Evolutionary conservation across 1,140 invertebrate species (phyloP).

Genomic region (Sycophila sp.): DNA sequence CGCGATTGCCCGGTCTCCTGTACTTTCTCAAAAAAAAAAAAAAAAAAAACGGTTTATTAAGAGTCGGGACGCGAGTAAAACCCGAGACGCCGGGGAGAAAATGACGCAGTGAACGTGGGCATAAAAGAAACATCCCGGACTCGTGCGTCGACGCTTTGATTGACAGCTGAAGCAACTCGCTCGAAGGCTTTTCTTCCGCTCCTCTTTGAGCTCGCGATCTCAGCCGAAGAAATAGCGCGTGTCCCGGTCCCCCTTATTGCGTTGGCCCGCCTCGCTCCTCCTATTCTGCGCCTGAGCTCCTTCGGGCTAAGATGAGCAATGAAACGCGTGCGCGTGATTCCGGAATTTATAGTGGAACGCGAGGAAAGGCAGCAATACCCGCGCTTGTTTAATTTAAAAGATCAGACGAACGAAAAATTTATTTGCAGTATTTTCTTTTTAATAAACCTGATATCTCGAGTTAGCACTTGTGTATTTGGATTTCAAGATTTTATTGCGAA

Average conservation of each 20-base stretch:
- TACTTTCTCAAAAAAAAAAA: too few species aligned
- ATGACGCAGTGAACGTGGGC: slow-evolving; percentile 22
- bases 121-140: slow-evolving; percentile 17
- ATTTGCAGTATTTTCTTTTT: too few species aligned
- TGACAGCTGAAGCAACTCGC: slow-evolving; percentile 47
- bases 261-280: background rate
- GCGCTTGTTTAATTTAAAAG: too few species aligned
- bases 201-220: background rate
- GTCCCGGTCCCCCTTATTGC: background rate
- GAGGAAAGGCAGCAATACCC: too few species aligned
- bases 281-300: background rate
- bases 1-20: too few species aligned
- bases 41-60: slow-evolving; percentile 34
- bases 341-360: slow-evolving; percentile 19
- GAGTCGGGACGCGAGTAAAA: slow-evolving; percentile 5
- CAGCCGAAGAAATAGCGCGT: background rate
- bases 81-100: background rate
- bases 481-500: too few species aligned
- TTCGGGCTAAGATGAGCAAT: slow-evolving; percentile 17
- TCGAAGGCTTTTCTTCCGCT: slow-evolving; percentile 4
- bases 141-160: slow-evolving; percentile 37
- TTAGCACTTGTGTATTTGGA: too few species aligned
- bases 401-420: too few species aligned
- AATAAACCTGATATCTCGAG: too few species aligned
- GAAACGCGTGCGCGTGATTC: slow-evolving; percentile 25